Conservation (phyloP, 2,888 invertebrate species). For the Cephus runcator region DNA sequence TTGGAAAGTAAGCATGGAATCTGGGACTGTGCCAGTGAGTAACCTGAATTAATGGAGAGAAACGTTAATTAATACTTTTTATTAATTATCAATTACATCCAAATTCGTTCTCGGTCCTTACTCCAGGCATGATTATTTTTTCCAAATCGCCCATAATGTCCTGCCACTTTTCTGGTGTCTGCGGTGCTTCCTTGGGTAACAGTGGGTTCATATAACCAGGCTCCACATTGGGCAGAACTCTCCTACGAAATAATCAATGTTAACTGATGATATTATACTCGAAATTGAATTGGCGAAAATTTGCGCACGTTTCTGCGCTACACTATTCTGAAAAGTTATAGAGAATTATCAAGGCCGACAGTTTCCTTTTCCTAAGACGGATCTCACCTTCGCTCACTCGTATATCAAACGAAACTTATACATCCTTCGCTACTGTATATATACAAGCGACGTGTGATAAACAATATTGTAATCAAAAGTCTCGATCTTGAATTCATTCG, state of each 20-base stretch:
- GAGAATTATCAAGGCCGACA: constrained; percentile 1
- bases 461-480: constrained; percentile 9
- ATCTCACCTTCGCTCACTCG: constrained; percentile 17
- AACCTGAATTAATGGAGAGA: constrained; percentile 64
- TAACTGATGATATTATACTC: neutral
- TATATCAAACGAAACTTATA: neutral
- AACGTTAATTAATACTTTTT: neutral
- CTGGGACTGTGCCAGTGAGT: constrained; percentile 97
- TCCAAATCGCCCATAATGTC: constrained; percentile 90
- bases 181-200: constrained; percentile 86
- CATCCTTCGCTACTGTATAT: too few species aligned
- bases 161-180: constrained; percentile 85
- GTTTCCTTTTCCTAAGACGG: constrained; percentile 1
- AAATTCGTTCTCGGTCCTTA: constrained; percentile 55
- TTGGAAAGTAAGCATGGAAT: constrained; percentile 96
- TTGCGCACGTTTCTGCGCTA: neutral
- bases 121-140: constrained; percentile 90
- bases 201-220: constrained; percentile 89
- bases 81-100: neutral
- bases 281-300: neutral
- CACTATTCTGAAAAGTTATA: neutral
- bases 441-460: neutral
- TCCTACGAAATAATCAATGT: constrained; percentile 66
- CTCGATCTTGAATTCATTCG: constrained; percentile 26
- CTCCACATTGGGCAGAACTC: constrained; percentile 86